A percentile compares a stretch with the other conserved stretches of the same genome.
phyloP scores from a whole-genome alignment of 1,140 invertebrate species.

The Linepithema humile region DNA sequence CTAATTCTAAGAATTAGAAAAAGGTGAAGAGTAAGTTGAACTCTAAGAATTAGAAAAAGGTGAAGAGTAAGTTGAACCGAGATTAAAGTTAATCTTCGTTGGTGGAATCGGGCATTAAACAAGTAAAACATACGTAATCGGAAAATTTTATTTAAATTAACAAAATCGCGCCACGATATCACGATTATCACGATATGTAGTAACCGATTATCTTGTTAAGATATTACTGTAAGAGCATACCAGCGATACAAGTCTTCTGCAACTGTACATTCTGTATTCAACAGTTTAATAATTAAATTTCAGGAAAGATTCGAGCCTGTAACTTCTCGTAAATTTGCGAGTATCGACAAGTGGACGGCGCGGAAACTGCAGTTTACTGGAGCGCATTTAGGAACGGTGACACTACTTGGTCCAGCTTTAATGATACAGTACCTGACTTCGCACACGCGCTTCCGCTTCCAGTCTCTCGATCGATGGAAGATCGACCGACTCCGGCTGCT shows the following conservation, averaged over 20 bases:
- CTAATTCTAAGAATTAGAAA: no score
- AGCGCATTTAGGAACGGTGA: not conserved
- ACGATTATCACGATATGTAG: not conserved
- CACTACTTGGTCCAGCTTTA: constrained; percentile 15
- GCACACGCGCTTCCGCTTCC: not conserved
- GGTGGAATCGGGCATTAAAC: not conserved
- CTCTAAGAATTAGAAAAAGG: no score
- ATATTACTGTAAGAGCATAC: not conserved
- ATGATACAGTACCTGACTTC: constrained; percentile 14
- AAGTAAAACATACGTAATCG: not conserved
- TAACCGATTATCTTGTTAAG: not conserved
- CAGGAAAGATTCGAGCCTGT: not conserved
- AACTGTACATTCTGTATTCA: not conserved
- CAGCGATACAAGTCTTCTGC: not conserved
- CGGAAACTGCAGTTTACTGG: not conserved
- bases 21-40: no score
- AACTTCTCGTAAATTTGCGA: not conserved
- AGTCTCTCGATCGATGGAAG: constrained; percentile 15
- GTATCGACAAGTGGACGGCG: constrained; percentile 16
- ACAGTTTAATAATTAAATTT: not conserved
- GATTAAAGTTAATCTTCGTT: no score
- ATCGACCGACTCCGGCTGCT: constrained; percentile 36
- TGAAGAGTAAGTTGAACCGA: no score
- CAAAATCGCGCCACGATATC: not conserved
- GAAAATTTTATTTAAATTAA: not conserved